Evolutionary conservation across 2,888 invertebrate genomes (phyloP).

Genomic region (Campaea margaritaria): DNA sequence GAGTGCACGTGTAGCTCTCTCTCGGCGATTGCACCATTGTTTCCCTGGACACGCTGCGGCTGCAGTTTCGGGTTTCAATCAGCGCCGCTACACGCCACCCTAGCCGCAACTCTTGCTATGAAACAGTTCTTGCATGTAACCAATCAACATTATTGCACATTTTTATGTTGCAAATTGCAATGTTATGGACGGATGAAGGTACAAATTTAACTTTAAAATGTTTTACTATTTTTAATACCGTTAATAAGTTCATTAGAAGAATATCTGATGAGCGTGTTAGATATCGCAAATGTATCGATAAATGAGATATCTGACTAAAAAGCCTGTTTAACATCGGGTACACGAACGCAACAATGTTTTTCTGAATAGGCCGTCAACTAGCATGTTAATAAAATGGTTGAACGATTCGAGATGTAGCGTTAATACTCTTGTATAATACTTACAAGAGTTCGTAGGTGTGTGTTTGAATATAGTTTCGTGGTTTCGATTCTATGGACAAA

Average conservation of each 20-base stretch:
- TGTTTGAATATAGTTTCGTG: constrained; percentile 57
- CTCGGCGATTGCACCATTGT: constrained; percentile 70
- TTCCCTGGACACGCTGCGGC: constrained; percentile 56
- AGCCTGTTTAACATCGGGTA: constrained; percentile 9
- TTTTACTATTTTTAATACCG: constrained; percentile 10
- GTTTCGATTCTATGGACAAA: constrained; percentile 67
- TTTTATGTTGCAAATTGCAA: constrained; percentile 20
- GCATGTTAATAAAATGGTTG: constrained; percentile 32
- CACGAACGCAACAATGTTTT: constrained; percentile 20
- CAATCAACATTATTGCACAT: constrained; percentile 25
- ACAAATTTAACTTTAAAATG: constrained; percentile 19
- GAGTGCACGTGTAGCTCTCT: constrained; percentile 76
- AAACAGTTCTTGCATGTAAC: constrained; percentile 21
- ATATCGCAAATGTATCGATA: too few species aligned
- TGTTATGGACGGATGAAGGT: constrained; percentile 5
- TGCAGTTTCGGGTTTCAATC: constrained; percentile 58
- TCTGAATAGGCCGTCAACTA: constrained; percentile 16
- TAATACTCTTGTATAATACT: constrained; percentile 50
- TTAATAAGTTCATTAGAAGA: background rate
- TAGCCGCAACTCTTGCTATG: constrained; percentile 11
- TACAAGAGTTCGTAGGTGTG: constrained; percentile 10
- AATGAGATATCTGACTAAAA: constrained; percentile 1
- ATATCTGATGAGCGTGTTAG: too few species aligned
- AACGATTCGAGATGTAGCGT: constrained; percentile 38
- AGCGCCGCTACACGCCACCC: constrained; percentile 24